Evolutionary conservation across 2,888 invertebrate species (phyloP), one percentile per base, ranked within the genome.

Genomic region (Volucella bombylans): DNA sequence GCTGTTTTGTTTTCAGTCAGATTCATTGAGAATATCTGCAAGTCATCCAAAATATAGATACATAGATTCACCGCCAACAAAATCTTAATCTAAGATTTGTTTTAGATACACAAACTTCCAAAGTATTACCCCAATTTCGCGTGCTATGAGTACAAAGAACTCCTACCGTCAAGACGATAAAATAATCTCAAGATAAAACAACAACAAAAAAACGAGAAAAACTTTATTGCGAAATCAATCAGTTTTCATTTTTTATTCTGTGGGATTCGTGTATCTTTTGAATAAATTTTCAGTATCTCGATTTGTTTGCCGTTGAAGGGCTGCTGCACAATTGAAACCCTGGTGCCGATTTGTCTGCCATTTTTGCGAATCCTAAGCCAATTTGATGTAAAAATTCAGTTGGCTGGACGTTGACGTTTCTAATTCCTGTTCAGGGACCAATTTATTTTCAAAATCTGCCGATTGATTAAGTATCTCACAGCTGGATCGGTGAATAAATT

Each of bases 301-400:
- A 6, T 43, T 14, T n/a, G 23, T 49, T 9, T 67, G 61, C 8
- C 11, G 9, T 49, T 31, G 31, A 31, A 4, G 12, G 43, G 18
- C n/a, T 11, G 18, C n/a, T 11, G 49, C 1, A 49, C 31, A 31
- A 6, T 31, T 31, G 31, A 31, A 6, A 43, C 52, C 45, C 39
- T 43, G 76, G 76, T 59, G 81, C 76, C 81, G 15, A 38, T 1
- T 3, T 65, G 76, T 81, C 81, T 81, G 64, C 64, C 76, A 64
- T 57, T 52, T 57, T 69, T 65, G 31, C 31, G 0, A 15, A 23
- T 57, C 23, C 10, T 41, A 81, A 81, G 43, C 45, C 31, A 64
- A 76, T 81, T 81, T 81, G 55, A 59, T 47, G 49, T 43, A 45
- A 14, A 57, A 73, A 68, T 73, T 55, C n/a, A 47, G 31, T 65